Evolutionary conservation across 2,797 vertebrate species (phyloP).

Genomic region (Coccyzus lansbergi): DNA sequence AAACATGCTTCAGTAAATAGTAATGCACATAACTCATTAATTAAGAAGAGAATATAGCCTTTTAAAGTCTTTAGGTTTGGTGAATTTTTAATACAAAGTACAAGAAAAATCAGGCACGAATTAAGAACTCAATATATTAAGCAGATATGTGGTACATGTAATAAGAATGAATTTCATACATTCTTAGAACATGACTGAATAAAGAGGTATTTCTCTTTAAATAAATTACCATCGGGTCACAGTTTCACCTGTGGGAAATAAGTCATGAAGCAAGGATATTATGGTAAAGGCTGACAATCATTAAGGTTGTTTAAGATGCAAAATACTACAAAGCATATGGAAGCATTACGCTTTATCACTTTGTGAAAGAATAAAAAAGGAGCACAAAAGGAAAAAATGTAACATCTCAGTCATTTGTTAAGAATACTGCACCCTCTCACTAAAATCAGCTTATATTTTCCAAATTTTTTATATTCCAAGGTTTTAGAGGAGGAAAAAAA

Average conservation of each 20-base stretch:
- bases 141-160: background rate
- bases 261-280: background rate
- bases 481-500: background rate
- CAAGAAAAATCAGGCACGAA: background rate
- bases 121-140: background rate
- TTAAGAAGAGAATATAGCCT: background rate
- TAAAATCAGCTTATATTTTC: background rate
- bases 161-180: background rate
- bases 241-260: slow-evolving; percentile 8
- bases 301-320: background rate
- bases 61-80: background rate
- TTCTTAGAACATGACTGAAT: background rate
- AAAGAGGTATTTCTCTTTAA: background rate
- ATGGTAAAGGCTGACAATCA: background rate
- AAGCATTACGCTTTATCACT: background rate
- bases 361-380: background rate
- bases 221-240: background rate
- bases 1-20: background rate
- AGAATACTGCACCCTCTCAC: background rate
- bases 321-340: background rate
- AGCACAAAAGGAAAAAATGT: background rate
- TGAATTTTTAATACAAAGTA: background rate
- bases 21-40: background rate
- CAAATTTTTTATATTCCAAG: background rate
- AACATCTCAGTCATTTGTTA: background rate